Conservation (phyloP, 1,140 invertebrate species). For the Drosophila sproati region DNA sequence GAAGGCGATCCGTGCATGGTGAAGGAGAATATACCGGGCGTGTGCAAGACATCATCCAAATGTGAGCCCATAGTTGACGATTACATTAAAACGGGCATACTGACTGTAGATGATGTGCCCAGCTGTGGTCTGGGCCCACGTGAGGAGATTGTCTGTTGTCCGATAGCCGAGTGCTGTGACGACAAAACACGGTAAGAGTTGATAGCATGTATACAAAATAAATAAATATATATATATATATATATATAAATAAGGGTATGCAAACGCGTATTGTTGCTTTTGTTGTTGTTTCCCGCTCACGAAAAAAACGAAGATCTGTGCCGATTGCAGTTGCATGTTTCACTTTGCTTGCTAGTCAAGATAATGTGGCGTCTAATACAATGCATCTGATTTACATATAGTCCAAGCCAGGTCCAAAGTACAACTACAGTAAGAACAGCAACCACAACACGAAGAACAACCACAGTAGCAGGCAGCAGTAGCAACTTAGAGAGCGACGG, state of each 20-base stretch:
- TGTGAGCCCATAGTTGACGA: constrained; percentile 53
- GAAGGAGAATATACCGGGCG: constrained; percentile 35
- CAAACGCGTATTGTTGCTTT: constrained; percentile 1
- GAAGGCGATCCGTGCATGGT: constrained; percentile 52
- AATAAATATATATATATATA: too few species aligned
- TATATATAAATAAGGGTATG: background rate
- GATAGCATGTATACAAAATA: background rate
- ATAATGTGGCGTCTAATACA: constrained; percentile 10
- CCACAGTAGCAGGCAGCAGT: background rate
- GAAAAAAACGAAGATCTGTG: constrained; percentile 17
- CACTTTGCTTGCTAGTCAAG: constrained; percentile 4
- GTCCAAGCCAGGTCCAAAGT: constrained; percentile 16
- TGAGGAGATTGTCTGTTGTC: constrained; percentile 77
- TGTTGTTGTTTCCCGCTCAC: constrained; percentile 22
- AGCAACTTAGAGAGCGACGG: background rate
- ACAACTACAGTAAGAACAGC: constrained; percentile 2
- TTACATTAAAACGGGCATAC: constrained; percentile 45
- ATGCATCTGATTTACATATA: constrained; percentile 37
- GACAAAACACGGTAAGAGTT: constrained; percentile 27
- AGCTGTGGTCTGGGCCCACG: constrained; percentile 53
- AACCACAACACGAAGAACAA: constrained; percentile 2
- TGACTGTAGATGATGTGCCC: constrained; percentile 47
- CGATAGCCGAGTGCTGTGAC: constrained; percentile 48
- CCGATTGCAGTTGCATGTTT: constrained; percentile 43
- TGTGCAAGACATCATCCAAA: constrained; percentile 36